A percentile compares a stretch with the other conserved stretches of the same genome.
Evolutionary conservation across 2,113 vertebrate species (phyloP).

Genomic region (Nothocercus nigrocapillus): DNA sequence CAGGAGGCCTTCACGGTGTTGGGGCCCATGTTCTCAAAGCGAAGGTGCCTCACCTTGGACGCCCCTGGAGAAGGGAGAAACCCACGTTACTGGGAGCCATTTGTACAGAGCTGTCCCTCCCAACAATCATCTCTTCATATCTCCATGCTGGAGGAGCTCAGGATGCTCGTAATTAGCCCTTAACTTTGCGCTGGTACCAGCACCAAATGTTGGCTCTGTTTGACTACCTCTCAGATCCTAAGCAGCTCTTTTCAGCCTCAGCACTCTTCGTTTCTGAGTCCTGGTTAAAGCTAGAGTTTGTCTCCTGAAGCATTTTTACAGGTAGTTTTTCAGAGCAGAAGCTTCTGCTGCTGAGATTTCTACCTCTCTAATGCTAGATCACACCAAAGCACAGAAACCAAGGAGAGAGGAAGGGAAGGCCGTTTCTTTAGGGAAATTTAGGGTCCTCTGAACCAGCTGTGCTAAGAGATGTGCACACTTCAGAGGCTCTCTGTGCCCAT

Average conservation of each 20-base stretch:
- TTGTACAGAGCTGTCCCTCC: accelerated
- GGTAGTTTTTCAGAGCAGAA: neutral
- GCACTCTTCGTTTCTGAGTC: neutral
- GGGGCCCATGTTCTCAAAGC: conserved; percentile 41
- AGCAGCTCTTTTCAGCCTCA: neutral
- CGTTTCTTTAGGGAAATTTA: neutral
- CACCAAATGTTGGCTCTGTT: neutral
- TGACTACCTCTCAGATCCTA: neutral
- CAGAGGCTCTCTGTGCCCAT: accelerated
- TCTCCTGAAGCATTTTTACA: neutral
- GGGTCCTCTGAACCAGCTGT: neutral
- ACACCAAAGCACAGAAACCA: neutral
- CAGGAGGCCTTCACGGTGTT: conserved; percentile 80
- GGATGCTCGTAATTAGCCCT: neutral
- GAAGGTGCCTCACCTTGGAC: conserved; percentile 58
- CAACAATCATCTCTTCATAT: neutral
- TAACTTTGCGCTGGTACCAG: neutral
- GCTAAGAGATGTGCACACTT: neutral
- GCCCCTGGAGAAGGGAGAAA: conserved; percentile 28
- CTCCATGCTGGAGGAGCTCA: neutral
- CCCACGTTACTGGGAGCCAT: accelerated
- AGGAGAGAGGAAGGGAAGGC: neutral
- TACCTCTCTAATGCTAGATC: neutral
- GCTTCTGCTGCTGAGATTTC: neutral
- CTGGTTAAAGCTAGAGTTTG: neutral